Base-by-base conservation (phyloP, 1,140 invertebrate species). In the Bombus soroeensis region DNA sequence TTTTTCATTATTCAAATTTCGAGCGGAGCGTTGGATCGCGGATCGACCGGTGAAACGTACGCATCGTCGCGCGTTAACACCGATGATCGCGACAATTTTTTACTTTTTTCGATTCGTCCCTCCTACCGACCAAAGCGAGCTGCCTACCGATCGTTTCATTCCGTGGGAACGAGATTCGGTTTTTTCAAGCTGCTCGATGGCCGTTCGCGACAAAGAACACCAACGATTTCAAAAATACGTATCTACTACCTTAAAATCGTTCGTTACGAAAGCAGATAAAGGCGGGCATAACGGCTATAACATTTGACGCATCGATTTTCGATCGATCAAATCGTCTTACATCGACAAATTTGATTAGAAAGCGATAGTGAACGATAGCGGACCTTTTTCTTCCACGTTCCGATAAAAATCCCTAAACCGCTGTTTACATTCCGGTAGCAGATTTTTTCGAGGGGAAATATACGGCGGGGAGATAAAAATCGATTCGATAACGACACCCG, bases 1-100 rank as follows among this genome's bases (percentile, higher is more conserved):
- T 85, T 85, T 85, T 85, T 73, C 68, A 85, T 85, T 85, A 80
- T 85, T 85, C 83, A 80, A 62, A 85, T 80, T 80, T 59, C 53
- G 39, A 13, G 41, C 32, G 22, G n/a, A n/a, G 22, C 12, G 81
- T 12, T 25, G 28, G 59, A 71, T 78, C 82, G 74, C 74, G 47
- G 47, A 22, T 32, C 74, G 82, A 47, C 37, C 66, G 13, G n/a
- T 13, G 25, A 77, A 83, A 83, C 25, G 53, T 41, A 72, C 34
- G 53, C 1, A 32, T 39, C 28, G 25, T 25, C 37, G n/a, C 39
- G 34, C 37, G 12, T 41, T 28, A 13, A 9, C 13, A 5, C 32
- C 37, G 34, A 70, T 66, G n/a, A 71, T 68, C 47, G 81, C 1
- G 47, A 37, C 64, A 25, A 57, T 83, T 77, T 83, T 83, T 71